A percentile compares a stretch with the other conserved stretches of the same genome.
Conservation (phyloP, 1,140 invertebrate species). For the Liolophura sinensis region DNA sequence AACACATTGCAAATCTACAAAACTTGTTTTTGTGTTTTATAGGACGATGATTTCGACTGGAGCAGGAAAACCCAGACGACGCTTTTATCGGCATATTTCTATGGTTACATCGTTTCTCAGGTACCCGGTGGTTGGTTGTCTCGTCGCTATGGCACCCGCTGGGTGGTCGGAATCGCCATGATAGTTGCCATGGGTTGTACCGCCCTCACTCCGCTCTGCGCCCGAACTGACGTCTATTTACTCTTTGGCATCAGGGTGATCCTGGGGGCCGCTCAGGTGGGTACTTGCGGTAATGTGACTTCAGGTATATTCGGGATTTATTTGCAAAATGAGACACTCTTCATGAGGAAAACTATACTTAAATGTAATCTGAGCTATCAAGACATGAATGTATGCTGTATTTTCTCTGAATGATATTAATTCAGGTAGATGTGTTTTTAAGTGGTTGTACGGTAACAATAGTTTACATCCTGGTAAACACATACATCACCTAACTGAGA, state of each 20-base stretch:
- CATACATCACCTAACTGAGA: no score
- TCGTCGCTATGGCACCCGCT: constrained; percentile 52
- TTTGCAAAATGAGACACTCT: no score
- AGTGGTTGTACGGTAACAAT: no score
- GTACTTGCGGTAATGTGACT: neutral
- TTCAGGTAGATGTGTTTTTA: no score
- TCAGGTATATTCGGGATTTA: no score
- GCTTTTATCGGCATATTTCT: constrained; percentile 83
- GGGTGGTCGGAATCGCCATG: constrained; percentile 7
- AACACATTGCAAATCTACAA: no score
- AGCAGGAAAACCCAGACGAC: constrained; percentile 74
- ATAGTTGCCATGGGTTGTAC: constrained; percentile 9
- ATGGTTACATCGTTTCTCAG: constrained; percentile 73
- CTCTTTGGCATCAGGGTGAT: constrained; percentile 9
- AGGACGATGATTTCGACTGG: constrained; percentile 74
- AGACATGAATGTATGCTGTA: no score
- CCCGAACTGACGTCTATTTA: constrained; percentile 6
- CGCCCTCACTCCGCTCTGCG: constrained; percentile 11
- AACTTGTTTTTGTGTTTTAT: neutral
- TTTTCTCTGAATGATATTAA: no score
- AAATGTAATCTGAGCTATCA: no score
- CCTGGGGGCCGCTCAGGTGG: constrained; percentile 12
- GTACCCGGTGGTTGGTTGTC: constrained; percentile 75
- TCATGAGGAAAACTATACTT: no score
- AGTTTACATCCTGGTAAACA: no score